phyloP scores from a whole-genome alignment of 2,113 vertebrate genomes.

The Heteronetta atricapilla region DNA sequence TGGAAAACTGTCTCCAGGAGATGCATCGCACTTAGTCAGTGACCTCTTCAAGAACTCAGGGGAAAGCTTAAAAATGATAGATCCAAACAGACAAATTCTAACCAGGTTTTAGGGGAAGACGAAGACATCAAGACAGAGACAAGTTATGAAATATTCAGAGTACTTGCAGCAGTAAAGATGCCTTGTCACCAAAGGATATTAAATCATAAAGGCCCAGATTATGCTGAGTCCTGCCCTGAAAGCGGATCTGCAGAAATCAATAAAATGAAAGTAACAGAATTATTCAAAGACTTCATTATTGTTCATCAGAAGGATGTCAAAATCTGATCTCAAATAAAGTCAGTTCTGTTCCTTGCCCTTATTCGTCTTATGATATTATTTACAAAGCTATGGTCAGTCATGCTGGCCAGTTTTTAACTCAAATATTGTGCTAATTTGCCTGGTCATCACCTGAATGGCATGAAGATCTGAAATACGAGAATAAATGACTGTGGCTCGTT shows the following conservation, averaged over 20 bases:
- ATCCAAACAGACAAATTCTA: background rate
- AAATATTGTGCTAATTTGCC: background rate
- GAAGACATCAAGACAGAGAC: background rate
- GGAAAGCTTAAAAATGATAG: background rate
- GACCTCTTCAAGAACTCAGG: background rate
- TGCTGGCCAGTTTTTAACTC: background rate
- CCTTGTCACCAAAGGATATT: background rate
- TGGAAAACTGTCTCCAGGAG: background rate
- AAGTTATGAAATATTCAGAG: background rate
- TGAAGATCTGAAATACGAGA: background rate
- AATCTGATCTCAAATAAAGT: background rate
- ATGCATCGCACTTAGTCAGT: background rate
- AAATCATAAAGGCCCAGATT: background rate
- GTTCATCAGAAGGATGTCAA: background rate
- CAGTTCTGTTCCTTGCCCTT: background rate
- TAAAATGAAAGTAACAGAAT: background rate
- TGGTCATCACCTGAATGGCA: background rate
- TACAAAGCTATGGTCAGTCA: background rate
- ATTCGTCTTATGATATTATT: background rate
- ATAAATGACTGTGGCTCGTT: background rate
- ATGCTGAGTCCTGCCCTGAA: background rate
- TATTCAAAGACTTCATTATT: constrained; percentile 11
- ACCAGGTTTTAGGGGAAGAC: background rate
- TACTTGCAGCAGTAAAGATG: background rate
- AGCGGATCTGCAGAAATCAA: constrained; percentile 8